phyloP scores from a whole-genome alignment of 2,888 invertebrate genomes.

The Ypsolopha sequella region DNA sequence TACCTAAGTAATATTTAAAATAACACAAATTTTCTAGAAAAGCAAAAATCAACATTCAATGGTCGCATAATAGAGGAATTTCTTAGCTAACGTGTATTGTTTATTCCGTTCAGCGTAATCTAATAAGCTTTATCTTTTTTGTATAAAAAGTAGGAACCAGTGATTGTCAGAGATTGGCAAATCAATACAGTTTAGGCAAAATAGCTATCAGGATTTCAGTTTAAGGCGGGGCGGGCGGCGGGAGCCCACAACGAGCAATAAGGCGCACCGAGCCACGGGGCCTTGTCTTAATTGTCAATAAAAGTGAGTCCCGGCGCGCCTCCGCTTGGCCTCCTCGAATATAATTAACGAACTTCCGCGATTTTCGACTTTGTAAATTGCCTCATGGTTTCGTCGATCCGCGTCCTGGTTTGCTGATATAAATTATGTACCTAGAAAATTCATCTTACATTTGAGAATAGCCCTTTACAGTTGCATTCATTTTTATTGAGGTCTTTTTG shows the following conservation, averaged over 20 bases:
- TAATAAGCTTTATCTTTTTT: no score
- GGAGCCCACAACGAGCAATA: conserved; percentile 43
- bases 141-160: no score
- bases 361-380: conserved; percentile 70
- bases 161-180: not conserved
- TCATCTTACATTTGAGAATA: conserved; percentile 62
- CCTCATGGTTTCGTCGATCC: conserved; percentile 65
- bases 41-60: no score
- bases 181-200: conserved; percentile 38
- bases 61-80: no score
- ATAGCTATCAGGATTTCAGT: conserved; percentile 30
- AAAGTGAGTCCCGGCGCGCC: conserved; percentile 54
- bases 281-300: conserved; percentile 67
- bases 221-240: conserved; percentile 14
- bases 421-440: conserved; percentile 65
- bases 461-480: conserved; percentile 36
- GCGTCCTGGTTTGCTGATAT: conserved; percentile 59
- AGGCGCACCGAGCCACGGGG: conserved; percentile 47
- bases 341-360: conserved; percentile 70
- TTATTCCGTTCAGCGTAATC: no score
- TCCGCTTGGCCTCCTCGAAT: conserved; percentile 52
- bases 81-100: no score
- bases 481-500: conserved; percentile 19
- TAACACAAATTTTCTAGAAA: no score
- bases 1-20: no score